Percentiles rank a stretch among this genome's conserved stretches.
These are phyloP conservation scores for Metalampra italica DNA, from an alignment of 2,888 invertebrate species.

Conservation along the genomic window DNA sequence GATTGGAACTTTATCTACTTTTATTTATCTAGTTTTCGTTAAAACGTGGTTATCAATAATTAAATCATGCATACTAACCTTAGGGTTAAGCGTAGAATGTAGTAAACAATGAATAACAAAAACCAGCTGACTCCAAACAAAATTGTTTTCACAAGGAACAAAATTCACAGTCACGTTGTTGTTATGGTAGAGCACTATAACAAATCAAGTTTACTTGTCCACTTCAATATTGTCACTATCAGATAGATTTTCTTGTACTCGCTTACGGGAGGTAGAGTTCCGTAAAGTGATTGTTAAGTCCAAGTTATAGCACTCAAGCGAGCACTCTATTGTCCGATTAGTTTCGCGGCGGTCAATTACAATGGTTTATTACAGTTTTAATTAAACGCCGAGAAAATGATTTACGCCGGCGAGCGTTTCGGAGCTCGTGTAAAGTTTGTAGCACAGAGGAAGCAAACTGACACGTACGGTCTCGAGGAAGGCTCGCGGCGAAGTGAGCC, in stretches of 20 bases:
- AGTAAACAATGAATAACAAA: constrained; percentile 11
- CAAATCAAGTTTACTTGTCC: constrained; percentile 36
- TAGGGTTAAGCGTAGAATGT: not conserved
- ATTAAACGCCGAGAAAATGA: constrained; percentile 22
- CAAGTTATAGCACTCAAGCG: constrained; percentile 15
- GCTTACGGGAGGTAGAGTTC: constrained; percentile 10
- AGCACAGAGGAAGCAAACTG: constrained; percentile 15
- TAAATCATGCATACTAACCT: not conserved
- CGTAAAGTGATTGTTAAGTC: constrained; percentile 17
- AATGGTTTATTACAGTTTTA: constrained; percentile 31
- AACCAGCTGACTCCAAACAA: constrained; percentile 28
- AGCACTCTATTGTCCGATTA: constrained; percentile 13
- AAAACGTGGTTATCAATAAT: too few relatives aligned
- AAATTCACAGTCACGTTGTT: constrained; percentile 47
- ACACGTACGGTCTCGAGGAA: constrained; percentile 39
- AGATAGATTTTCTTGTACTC: constrained; percentile 25
- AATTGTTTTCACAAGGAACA: constrained; percentile 36
- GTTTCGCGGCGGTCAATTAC: constrained; percentile 20
- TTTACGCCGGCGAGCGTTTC: constrained; percentile 23
- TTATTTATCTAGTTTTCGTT: too few relatives aligned
- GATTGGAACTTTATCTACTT: too few relatives aligned
- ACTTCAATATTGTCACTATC: constrained; percentile 55
- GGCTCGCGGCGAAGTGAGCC: constrained; percentile 60
- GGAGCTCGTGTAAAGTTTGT: constrained; percentile 70
- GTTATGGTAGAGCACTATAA: constrained; percentile 34